Conservation (phyloP, 2,797 vertebrate genomes). For the Synaphobranchus kaupii region DNA sequence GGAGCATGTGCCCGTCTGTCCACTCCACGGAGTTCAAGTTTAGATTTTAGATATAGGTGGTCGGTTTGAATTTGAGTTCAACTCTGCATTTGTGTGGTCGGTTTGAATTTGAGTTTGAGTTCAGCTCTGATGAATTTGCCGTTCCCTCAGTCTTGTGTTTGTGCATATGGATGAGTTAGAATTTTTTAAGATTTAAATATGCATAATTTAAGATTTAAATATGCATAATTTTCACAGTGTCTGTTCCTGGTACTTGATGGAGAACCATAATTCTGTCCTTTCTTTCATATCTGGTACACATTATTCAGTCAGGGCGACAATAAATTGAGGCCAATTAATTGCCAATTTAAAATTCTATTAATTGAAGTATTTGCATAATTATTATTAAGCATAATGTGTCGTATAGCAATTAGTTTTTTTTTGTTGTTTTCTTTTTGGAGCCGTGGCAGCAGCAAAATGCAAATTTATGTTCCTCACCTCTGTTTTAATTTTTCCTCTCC, state of each 20-base stretch:
- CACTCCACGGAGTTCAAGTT: background rate
- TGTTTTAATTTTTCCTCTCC: constrained; percentile 46
- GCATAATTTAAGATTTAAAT: constrained; percentile 60
- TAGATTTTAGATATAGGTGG: background rate
- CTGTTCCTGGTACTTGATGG: constrained; percentile 49
- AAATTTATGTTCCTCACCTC: constrained; percentile 43
- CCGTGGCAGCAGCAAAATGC: constrained; percentile 55
- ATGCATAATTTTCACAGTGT: constrained; percentile 61
- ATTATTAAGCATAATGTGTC: too few species aligned
- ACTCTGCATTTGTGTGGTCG: background rate
- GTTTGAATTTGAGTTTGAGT: background rate
- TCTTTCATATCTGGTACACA: constrained; percentile 61
- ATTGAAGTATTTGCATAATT: constrained; percentile 71
- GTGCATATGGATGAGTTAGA: constrained; percentile 39
- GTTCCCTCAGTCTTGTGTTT: constrained; percentile 24
- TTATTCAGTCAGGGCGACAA: constrained; percentile 64
- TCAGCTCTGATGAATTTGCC: background rate
- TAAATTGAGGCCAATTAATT: constrained; percentile 72
- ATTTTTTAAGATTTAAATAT: constrained; percentile 45
- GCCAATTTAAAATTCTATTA: constrained; percentile 71
- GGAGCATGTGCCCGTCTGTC: background rate
- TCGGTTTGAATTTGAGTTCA: too few species aligned
- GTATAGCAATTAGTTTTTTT: constrained; percentile 58
- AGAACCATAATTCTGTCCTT: constrained; percentile 56
- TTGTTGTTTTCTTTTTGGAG: constrained; percentile 47